Conservation (phyloP, 2,113 vertebrate genomes). For the Chloropsis cyanopogon region DNA sequence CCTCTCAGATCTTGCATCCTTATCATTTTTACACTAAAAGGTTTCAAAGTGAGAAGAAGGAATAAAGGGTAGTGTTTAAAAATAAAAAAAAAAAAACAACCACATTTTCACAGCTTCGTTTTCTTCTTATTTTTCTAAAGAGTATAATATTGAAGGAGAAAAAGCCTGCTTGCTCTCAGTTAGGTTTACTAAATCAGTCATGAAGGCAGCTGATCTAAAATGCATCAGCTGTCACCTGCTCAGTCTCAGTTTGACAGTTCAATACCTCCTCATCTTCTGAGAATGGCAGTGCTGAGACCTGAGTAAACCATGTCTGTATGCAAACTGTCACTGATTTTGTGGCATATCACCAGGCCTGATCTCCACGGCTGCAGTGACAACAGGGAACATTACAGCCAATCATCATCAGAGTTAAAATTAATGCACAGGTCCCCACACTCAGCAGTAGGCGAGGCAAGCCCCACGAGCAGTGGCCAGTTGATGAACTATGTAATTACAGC, state of each 20-base stretch:
- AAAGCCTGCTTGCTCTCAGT: not conserved
- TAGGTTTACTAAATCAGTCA: constrained; percentile 64
- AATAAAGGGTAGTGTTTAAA: not conserved
- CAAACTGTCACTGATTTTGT: constrained; percentile 69
- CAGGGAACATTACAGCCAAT: constrained; percentile 41
- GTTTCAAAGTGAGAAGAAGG: constrained; percentile 15
- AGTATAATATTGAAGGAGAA: not conserved
- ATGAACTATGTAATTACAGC: constrained; percentile 57
- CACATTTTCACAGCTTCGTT: not conserved
- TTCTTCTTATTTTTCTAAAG: not conserved
- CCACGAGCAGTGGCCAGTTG: not conserved
- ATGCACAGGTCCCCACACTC: not conserved
- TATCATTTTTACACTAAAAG: not conserved
- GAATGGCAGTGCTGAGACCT: constrained; percentile 67
- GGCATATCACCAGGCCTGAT: constrained; percentile 68
- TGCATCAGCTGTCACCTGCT: constrained; percentile 69
- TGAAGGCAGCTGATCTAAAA: constrained; percentile 66
- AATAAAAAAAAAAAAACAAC: constrained; percentile 9
- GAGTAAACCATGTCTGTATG: constrained; percentile 63
- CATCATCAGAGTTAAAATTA: constrained; percentile 50
- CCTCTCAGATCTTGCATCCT: not conserved
- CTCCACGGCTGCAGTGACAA: constrained; percentile 54
- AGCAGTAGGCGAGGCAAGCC: not conserved
- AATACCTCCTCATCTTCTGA: constrained; percentile 67
- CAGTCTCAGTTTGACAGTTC: constrained; percentile 67